phyloP scores from a whole-genome alignment of 1,140 invertebrate species.

The Cardiocondyla obscurior region DNA sequence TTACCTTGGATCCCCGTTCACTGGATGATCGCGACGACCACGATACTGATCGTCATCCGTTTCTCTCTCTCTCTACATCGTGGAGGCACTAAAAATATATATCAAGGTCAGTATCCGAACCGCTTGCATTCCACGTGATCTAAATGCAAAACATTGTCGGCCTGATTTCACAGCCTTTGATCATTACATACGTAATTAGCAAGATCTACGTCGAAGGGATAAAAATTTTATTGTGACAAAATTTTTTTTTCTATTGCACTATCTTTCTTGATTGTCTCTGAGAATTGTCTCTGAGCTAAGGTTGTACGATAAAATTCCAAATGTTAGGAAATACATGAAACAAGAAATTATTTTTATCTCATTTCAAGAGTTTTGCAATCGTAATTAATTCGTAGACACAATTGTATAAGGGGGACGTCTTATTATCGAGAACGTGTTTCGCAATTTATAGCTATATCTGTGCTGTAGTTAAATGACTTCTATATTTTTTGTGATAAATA shows the following conservation, averaged over 20 bases:
- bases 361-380: neutral
- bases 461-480: neutral
- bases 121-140: conserved; percentile 58
- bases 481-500: neutral
- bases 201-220: neutral
- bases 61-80: conserved; percentile 8
- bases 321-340: neutral
- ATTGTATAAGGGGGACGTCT: neutral
- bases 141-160: conserved; percentile 63
- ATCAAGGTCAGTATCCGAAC: conserved; percentile 46
- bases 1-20: conserved; percentile 52
- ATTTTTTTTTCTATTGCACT: neutral
- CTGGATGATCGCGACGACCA: neutral
- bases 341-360: neutral
- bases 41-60: conserved; percentile 37
- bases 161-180: neutral
- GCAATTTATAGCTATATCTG: neutral
- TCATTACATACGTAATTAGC: neutral
- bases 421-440: neutral
- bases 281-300: neutral
- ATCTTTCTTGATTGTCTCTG: neutral
- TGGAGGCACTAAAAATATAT: conserved; percentile 48
- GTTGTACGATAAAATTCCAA: neutral
- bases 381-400: neutral
- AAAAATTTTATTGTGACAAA: neutral